These are phyloP conservation scores for Hestina assimilis DNA, from an alignment of 1,140 invertebrate genomes.

Conservation along the genomic window DNA sequence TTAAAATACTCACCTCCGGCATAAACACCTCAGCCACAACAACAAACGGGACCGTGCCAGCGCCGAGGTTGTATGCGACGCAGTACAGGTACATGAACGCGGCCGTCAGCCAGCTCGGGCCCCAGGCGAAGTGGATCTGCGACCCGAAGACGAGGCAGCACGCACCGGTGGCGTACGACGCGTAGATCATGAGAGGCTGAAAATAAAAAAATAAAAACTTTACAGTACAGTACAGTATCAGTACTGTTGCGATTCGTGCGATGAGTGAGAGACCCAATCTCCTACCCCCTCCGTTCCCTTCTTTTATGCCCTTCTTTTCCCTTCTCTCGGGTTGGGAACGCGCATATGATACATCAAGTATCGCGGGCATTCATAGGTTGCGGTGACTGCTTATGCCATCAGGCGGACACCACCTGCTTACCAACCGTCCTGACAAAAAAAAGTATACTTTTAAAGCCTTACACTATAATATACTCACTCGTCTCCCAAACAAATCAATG, in stretches of 20 bases:
- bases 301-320: too few relatives aligned
- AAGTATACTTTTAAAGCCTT: too few relatives aligned
- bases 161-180: slow-evolving; percentile 33
- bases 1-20: slow-evolving; percentile 51
- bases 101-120: slow-evolving; percentile 39
- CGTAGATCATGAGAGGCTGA: slow-evolving; percentile 45
- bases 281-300: too few relatives aligned
- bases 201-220: slow-evolving; percentile 10
- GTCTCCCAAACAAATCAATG: slow-evolving; percentile 40
- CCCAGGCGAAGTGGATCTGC: slow-evolving; percentile 43
- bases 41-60: slow-evolving; percentile 48
- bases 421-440: too few relatives aligned
- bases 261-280: too few relatives aligned
- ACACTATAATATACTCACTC: slow-evolving; percentile 29
- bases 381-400: too few relatives aligned
- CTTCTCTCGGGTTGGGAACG: too few relatives aligned
- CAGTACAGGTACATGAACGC: slow-evolving; percentile 41
- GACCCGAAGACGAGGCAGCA: slow-evolving; percentile 41
- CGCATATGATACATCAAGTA: too few relatives aligned
- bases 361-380: too few relatives aligned
- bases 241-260: background rate
- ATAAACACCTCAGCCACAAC: slow-evolving; percentile 47
- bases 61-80: slow-evolving; percentile 35
- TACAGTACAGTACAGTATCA: background rate
- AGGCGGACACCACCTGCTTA: too few relatives aligned